Evolutionary conservation across 2,797 vertebrate species (phyloP), one percentile per base, ranked within the genome.

Genomic region (Malacoctenus gilli): DNA sequence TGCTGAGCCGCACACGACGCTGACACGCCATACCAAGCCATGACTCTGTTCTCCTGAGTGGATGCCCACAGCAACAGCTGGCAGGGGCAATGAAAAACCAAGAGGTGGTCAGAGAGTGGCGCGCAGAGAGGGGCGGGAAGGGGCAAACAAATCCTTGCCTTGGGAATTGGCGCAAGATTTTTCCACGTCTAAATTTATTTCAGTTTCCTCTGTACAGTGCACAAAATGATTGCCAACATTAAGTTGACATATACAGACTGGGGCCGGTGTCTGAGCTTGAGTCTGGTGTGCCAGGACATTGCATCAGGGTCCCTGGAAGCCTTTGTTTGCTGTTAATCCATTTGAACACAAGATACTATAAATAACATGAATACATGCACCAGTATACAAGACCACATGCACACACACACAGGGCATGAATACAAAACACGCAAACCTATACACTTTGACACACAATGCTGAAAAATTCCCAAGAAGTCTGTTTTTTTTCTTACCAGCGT

Each of bases 301-400:
- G 50, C 28, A 58, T 47, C 36, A 52, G 22, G 46, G 47, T 23
- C 14, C 28, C 22, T 35, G 20, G 14, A 35, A 46, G 36, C 25
- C 40, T 68, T 59, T 49, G 30, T 35, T 18, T 41, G 38, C 37
- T 42, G 37, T 36, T 72, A 56, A 74, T 77, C 49, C 49, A 59
- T 19, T 4, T 42, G 7, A 32, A 68, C 58, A 63, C 59, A 42
- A 50, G 48, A 58, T 64, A 37, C 51, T 60, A 72, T 56, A 72
- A 69, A 66, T 53, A 68, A 58, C 35, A 59, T 43, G 11, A 59
- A 60, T 40, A 20, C 20, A 37, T 12, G 48, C 5, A 36, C 25
- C 30, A 25, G 14, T 9, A 61, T 9, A 35, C 4, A n/a, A n/a
- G n/a, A n/a, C n/a, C 12, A 40, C 19, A 32, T 46, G 51, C 41